A percentile compares a stretch with the other conserved stretches of the same genome.
phyloP scores from a whole-genome alignment of 2,113 vertebrate species.

The Aythya baeri region DNA sequence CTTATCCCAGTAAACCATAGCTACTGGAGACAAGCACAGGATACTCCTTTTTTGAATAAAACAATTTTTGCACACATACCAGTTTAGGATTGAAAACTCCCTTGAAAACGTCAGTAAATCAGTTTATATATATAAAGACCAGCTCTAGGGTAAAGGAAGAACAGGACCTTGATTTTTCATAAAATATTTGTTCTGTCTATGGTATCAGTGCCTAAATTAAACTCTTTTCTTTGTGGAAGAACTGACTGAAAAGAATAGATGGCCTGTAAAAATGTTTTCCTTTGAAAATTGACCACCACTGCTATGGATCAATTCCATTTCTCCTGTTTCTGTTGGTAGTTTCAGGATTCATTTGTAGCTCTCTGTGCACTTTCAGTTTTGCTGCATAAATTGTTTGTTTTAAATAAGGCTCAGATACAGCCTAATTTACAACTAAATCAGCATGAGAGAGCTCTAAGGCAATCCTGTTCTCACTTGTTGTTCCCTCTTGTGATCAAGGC shows the following conservation, averaged over 20 bases:
- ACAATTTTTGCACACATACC: fast-evolving
- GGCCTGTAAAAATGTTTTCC: background rate
- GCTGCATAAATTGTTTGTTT: background rate
- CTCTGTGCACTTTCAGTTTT: background rate
- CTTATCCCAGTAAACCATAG: background rate
- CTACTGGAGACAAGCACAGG: background rate
- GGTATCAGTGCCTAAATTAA: background rate
- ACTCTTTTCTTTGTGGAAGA: background rate
- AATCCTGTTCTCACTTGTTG: background rate
- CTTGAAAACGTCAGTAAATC: background rate
- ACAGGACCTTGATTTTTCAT: background rate
- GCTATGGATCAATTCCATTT: background rate
- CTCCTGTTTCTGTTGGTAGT: background rate
- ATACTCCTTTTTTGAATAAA: background rate
- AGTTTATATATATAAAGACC: background rate
- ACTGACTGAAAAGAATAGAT: background rate
- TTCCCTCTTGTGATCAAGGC: background rate
- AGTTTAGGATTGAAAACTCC: background rate
- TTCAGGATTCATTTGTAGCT: background rate
- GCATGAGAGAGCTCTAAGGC: slow-evolving; percentile 1
- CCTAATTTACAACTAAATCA: slow-evolving; percentile 33
- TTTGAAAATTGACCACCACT: background rate
- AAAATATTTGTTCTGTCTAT: background rate
- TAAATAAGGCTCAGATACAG: slow-evolving; percentile 15
- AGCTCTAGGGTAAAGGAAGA: background rate